Evolutionary conservation across 2,888 invertebrate genomes (phyloP).

Genomic region (Dynastes hyllus): DNA sequence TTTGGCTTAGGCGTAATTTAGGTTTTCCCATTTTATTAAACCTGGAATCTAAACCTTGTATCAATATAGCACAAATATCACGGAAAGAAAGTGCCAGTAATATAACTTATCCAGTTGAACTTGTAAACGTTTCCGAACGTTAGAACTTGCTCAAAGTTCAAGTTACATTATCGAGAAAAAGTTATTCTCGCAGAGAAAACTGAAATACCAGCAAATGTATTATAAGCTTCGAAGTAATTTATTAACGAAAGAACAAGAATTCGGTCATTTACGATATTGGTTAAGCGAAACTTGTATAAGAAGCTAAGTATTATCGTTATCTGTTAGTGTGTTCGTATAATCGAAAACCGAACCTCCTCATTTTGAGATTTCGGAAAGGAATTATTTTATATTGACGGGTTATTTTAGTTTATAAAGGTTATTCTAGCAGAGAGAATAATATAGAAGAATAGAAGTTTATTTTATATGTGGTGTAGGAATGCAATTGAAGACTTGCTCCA

Average conservation of each 20-base stretch:
- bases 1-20: background rate
- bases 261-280: background rate
- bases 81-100: background rate
- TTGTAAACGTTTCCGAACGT: slow-evolving; percentile 12
- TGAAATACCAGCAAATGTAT: background rate
- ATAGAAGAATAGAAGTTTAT: too few species aligned
- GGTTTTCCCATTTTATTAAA: background rate
- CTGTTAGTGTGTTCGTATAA: too few species aligned
- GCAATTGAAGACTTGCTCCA: too few species aligned
- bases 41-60: slow-evolving; percentile 3
- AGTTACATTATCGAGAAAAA: slow-evolving; percentile 7
- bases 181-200: background rate
- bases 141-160: background rate
- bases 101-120: background rate
- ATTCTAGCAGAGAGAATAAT: too few species aligned
- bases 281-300: too few species aligned
- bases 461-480: too few species aligned
- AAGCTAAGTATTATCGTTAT: too few species aligned
- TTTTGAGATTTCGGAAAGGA: too few species aligned
- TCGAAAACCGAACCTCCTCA: too few species aligned
- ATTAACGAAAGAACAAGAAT: background rate
- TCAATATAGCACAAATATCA: slow-evolving; percentile 3
- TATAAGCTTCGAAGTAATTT: background rate
- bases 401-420: too few species aligned
- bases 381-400: too few species aligned